Base-by-base conservation (phyloP, 2,113 vertebrate species). In the Noctilio leporinus region DNA sequence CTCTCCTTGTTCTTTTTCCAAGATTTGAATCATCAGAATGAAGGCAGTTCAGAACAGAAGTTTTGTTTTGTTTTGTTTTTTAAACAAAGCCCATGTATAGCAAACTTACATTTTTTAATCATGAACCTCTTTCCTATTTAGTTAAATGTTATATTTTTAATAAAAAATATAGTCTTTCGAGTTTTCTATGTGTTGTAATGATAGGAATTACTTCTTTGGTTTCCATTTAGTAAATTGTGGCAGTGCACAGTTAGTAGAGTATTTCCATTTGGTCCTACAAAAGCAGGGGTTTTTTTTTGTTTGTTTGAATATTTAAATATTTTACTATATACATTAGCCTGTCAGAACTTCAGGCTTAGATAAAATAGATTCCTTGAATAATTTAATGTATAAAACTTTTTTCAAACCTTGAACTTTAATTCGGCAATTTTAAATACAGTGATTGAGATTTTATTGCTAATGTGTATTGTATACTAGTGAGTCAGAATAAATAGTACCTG, bases 101-200 rank as follows among this genome's bases (percentile, higher is more conserved):
- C 24, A 91, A 57, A 17, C 19, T 81, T 89, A 64, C 70, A 22
- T 67, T 94, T 93, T 65, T 90, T 89, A 55, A 92, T 95, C 19
- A 53, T 89, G 9, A 82, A 72, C 10, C 5, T 93, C 6, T 87
- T 82, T 15, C 35, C 43, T 78, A 22, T 45, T 76, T 86, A 80
- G n/a, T 92, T 84, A 35, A 85, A 57, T 84, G 19, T 3, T 3
- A 55, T 92, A 33, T 69, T 94, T 92, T 93, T 91, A 94, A 65
- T 76, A 47, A 93, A 47, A 93, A 86, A 57, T 94, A 7, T 16
- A 55, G 20, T 78, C 35, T 91, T 82, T 57, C 67, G 9, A 15
- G 22, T 91, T 93, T 93, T 89, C 67, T 78, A 26, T 33, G 28
- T 91, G n/a, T 78, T 84, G 35, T 76, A 67, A 65, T 64, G 1